These are phyloP conservation scores for Zoanthus sociatus DNA, from an alignment of 92 coral and sea anemone species.

Conservation along the genomic window DNA sequence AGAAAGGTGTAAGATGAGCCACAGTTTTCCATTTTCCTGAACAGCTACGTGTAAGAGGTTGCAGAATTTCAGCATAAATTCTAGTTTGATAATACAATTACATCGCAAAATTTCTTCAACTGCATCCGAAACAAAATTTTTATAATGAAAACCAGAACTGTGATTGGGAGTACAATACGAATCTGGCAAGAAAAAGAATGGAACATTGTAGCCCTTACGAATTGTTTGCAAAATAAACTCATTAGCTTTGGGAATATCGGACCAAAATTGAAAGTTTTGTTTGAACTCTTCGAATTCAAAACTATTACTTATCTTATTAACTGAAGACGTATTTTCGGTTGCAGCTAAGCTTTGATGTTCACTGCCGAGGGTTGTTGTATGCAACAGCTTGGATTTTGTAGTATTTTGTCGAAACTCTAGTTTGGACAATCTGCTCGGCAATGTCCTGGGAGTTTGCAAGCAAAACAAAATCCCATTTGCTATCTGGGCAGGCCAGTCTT, in stretches of 20 bases:
- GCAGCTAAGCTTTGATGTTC: background rate
- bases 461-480: slow-evolving; percentile 42
- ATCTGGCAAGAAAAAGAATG: too few relatives aligned
- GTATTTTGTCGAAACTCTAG: slow-evolving; percentile 10
- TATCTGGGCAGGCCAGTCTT: slow-evolving; percentile 18
- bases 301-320: slow-evolving; percentile 6
- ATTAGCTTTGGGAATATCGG: too few relatives aligned
- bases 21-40: slow-evolving; percentile 37
- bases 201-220: too few relatives aligned
- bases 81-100: slow-evolving; percentile 54
- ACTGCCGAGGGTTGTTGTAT: background rate
- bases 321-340: background rate
- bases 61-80: slow-evolving; percentile 31
- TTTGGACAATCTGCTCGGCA: slow-evolving; percentile 46
- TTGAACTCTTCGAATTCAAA: slow-evolving; percentile 34
- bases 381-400: background rate
- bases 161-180: slow-evolving; percentile 36
- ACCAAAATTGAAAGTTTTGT: background rate
- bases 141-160: slow-evolving; percentile 53
- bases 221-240: too few relatives aligned
- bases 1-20: slow-evolving; percentile 59
- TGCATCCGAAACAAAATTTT: slow-evolving; percentile 58
- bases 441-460: slow-evolving; percentile 49
- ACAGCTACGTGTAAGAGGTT: slow-evolving; percentile 54
- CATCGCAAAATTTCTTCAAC: slow-evolving; percentile 53